Evolutionary conservation across 2,888 invertebrate genomes (phyloP).

Genomic region (Phengaris alcon): DNA sequence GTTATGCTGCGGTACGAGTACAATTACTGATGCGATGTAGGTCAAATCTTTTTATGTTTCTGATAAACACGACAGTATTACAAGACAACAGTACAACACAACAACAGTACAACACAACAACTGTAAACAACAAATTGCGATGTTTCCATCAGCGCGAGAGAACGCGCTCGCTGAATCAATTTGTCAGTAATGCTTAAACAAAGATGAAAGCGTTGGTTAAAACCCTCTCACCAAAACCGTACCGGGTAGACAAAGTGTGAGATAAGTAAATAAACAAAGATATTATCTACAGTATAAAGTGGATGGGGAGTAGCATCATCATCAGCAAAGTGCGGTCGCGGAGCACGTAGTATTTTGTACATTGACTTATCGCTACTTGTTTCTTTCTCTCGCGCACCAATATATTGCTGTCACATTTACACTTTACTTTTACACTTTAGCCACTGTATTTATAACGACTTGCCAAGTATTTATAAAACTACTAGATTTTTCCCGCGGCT

Average conservation of each 20-base stretch:
- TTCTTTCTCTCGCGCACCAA: too few relatives aligned
- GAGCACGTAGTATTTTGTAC: too few relatives aligned
- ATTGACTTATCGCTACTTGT: too few relatives aligned
- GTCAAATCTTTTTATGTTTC: conserved; percentile 1
- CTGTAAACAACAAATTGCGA: neutral
- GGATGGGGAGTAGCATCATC: neutral
- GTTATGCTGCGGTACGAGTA: neutral
- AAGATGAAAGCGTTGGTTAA: neutral
- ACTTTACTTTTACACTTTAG: too few relatives aligned
- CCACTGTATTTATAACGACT: too few relatives aligned
- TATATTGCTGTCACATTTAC: too few relatives aligned
- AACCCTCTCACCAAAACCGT: neutral
- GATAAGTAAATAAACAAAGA: neutral
- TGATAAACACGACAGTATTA: neutral
- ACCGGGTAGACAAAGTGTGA: neutral
- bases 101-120: neutral
- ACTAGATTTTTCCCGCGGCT: too few relatives aligned
- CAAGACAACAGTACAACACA: neutral
- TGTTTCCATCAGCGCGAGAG: neutral
- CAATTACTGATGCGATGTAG: neutral
- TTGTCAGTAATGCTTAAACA: neutral
- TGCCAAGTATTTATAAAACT: too few relatives aligned
- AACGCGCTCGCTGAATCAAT: neutral
- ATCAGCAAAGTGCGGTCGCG: neutral
- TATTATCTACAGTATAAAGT: neutral